Evolutionary conservation across 2,113 vertebrate species (phyloP), one percentile per base, ranked within the genome.

Genomic region (Lanius ludovicianus): DNA sequence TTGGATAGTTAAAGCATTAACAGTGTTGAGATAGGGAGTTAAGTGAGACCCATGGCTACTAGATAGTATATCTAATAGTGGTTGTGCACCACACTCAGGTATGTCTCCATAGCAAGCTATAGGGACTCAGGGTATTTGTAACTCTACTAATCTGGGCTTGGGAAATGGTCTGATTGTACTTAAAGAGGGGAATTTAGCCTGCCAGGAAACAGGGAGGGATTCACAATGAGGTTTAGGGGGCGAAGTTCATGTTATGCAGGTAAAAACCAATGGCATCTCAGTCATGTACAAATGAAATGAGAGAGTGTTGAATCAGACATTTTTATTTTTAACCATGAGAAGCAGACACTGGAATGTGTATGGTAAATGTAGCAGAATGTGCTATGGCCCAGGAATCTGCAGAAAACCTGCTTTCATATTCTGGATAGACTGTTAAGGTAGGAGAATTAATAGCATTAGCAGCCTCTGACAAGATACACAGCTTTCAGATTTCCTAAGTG

Each of bases 401-500:
- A 88, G 64, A 85, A 95, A 92, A 60, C 44, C 57, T 93, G 53
- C 85, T 73, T 79, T 94, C 79, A 47, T 71, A 84, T 89, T 90
- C 85, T 59, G 35, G 46, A 71, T 74, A 79, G 59, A 52, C 20
- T 76, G 82, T 44, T 83, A 63, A 91, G 62, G 35, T 70, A 77
- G 69, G 31, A 93, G 79, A 95, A 94, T 93, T 93, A 91, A 64
- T 59, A 92, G 62, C 80, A 89, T 89, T 93, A 94, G 25, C 88
- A 95, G 47, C 28, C 44, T 91, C 49, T 59, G 82, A 93, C 39
- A 85, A 95, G 90, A 71, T 63, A 57, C 49, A 56, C 30, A 83
- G 85, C 56, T 96, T 96, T 94, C 89, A 94, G 52, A 93, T 95
- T 92, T 79, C 77, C 69, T 93, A 76, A 90, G 80, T 91, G 64